phyloP scores from a whole-genome alignment of 2,113 vertebrate species.

The Odocoileus hemionus region DNA sequence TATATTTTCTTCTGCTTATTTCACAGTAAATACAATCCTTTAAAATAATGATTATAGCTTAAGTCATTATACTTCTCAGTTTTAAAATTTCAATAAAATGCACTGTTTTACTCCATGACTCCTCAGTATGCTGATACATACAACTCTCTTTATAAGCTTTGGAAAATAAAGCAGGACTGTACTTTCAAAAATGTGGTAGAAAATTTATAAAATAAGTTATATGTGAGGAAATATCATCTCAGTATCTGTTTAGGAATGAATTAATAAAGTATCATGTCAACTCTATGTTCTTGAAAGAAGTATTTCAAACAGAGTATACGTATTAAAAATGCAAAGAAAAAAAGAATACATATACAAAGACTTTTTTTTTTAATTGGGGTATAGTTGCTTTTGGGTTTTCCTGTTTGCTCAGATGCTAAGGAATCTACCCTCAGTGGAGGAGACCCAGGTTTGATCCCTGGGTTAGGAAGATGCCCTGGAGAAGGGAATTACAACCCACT shows the following conservation, averaged over 20 bases:
- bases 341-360: not conserved
- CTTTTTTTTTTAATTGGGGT: not conserved
- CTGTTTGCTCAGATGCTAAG: not conserved
- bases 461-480: not conserved
- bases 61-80: not conserved
- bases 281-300: not conserved
- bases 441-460: fast-evolving
- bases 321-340: not conserved
- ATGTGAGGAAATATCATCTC: not conserved
- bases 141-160: not conserved
- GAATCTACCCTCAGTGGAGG: not conserved
- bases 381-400: not conserved
- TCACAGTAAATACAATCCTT: not conserved
- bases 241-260: not conserved
- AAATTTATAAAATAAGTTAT: not conserved
- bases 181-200: not conserved
- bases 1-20: not conserved
- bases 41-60: not conserved
- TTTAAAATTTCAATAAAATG: slow-evolving; percentile 6
- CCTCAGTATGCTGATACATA: not conserved
- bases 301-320: not conserved
- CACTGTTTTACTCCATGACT: not conserved
- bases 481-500: not conserved
- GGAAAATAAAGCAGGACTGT: not conserved
- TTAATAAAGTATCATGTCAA: not conserved